These are phyloP conservation scores for Rhodophaea formosa DNA, from an alignment of 2,888 invertebrate genomes.

Conservation along the genomic window DNA sequence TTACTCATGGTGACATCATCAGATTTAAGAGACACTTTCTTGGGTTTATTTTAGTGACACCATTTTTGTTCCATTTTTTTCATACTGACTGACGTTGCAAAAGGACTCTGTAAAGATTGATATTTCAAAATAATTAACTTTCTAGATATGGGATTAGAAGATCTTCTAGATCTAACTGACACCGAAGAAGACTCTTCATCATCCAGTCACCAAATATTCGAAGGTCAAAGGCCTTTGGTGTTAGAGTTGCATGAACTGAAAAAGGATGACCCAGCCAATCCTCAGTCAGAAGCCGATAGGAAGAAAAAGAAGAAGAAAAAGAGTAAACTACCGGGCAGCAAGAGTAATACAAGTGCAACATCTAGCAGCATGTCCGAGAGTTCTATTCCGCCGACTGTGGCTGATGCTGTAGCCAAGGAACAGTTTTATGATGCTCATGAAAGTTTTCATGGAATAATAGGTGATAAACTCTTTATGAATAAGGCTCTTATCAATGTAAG, in stretches of 20 bases:
- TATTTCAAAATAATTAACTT: background rate
- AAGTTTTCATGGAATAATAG: slow-evolving; percentile 52
- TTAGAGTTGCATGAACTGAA: slow-evolving; percentile 52
- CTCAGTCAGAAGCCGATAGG: slow-evolving; percentile 29
- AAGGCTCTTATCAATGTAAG: too few relatives aligned
- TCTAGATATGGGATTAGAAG: slow-evolving; percentile 30
- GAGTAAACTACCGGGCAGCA: slow-evolving; percentile 28
- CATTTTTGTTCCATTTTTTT: too few relatives aligned
- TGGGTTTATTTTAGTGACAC: too few relatives aligned
- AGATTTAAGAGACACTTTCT: too few relatives aligned
- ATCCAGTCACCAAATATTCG: slow-evolving; percentile 34
- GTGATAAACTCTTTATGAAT: slow-evolving; percentile 38
- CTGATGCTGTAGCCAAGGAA: slow-evolving; percentile 41
- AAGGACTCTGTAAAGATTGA: too few relatives aligned
- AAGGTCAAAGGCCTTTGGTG: slow-evolving; percentile 37
- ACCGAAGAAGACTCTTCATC: slow-evolving; percentile 41
- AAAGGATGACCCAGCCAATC: slow-evolving; percentile 38
- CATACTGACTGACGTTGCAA: too few relatives aligned
- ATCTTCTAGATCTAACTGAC: slow-evolving; percentile 38
- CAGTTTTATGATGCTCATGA: slow-evolving; percentile 63
- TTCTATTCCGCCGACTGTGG: slow-evolving; percentile 30
- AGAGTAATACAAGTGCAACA: slow-evolving; percentile 33
- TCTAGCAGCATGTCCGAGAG: slow-evolving; percentile 43
- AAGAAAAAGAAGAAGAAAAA: slow-evolving; percentile 45
- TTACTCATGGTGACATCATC: too few relatives aligned